Conservation (phyloP, 2,113 vertebrate genomes). For the Empidonax traillii region DNA sequence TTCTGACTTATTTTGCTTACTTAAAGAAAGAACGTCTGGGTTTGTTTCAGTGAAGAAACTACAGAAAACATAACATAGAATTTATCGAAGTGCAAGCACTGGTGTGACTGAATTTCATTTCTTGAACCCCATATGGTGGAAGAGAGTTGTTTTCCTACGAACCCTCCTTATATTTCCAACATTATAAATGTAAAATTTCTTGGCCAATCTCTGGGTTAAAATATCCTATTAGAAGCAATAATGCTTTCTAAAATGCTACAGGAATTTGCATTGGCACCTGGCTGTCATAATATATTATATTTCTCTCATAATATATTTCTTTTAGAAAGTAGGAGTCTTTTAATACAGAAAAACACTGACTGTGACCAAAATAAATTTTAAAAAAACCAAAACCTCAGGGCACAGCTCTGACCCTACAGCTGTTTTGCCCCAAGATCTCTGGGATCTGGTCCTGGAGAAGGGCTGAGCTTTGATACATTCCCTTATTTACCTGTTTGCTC, state of each 20-base stretch:
- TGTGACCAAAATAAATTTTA: background rate
- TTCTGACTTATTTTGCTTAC: background rate
- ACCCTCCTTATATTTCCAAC: background rate
- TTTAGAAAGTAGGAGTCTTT: background rate
- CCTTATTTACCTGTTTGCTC: background rate
- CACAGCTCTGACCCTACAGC: background rate
- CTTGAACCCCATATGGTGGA: background rate
- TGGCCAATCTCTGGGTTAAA: background rate
- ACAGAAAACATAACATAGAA: background rate
- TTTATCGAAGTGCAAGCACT: background rate
- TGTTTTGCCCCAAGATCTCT: background rate
- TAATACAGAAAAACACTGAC: background rate
- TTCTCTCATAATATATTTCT: conserved; percentile 26
- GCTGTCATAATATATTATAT: background rate
- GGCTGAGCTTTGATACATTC: background rate
- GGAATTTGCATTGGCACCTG: conserved; percentile 17
- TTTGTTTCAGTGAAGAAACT: background rate
- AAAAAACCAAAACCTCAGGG: background rate
- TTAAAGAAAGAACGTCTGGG: background rate
- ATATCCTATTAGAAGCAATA: background rate
- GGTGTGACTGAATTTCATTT: background rate
- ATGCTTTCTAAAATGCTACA: background rate
- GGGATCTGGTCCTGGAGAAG: background rate
- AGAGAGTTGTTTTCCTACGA: background rate
- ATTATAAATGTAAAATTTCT: background rate